phyloP scores from a whole-genome alignment of 2,888 invertebrate genomes.

The Lycia hirtaria region DNA sequence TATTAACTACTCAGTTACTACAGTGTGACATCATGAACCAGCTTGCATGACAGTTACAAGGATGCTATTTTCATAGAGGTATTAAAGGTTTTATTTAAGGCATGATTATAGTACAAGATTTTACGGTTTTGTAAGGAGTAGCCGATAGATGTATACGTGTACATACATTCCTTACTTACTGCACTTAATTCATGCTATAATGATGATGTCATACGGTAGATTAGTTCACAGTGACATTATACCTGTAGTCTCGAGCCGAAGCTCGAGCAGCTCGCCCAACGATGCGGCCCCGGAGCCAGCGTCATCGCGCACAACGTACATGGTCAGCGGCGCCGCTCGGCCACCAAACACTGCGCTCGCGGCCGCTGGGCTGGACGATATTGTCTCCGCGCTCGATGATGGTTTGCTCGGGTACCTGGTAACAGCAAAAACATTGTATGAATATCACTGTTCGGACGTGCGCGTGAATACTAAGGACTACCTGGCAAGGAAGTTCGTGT shows the following conservation, averaged over 20 bases:
- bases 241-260: conserved; percentile 63
- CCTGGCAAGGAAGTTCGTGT: too few species aligned
- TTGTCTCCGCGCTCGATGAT: conserved; percentile 46
- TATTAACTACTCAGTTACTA: conserved; percentile 1
- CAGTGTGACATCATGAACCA: background rate
- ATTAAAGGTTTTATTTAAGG: too few species aligned
- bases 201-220: too few species aligned
- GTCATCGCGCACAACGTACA: conserved; percentile 73
- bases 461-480: too few species aligned
- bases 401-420: conserved; percentile 50
- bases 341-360: conserved; percentile 74
- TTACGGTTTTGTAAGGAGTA: too few species aligned
- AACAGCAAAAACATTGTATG: background rate
- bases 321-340: conserved; percentile 60
- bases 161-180: too few species aligned
- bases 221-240: background rate
- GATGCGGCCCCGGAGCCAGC: conserved; percentile 55
- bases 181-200: too few species aligned
- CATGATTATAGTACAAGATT: too few species aligned
- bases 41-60: background rate
- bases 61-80: too few species aligned
- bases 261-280: conserved; percentile 74
- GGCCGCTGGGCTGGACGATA: conserved; percentile 40
- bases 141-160: too few species aligned
- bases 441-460: too few species aligned